Evolutionary conservation across 2,797 vertebrate genomes (phyloP).

Genomic region (Clarias fuscus): DNA sequence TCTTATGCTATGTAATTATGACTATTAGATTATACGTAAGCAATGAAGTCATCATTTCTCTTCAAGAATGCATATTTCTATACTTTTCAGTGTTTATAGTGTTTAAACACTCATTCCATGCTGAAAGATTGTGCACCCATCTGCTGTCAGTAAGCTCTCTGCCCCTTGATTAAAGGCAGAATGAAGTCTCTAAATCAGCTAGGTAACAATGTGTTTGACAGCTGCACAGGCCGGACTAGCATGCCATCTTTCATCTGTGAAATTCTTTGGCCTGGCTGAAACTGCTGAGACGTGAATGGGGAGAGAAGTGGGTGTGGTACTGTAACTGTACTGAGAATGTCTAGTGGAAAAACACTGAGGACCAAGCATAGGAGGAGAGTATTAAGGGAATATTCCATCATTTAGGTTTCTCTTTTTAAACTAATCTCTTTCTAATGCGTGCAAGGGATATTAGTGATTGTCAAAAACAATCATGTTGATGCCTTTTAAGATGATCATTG

Average conservation of each 20-base stretch:
- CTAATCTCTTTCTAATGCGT: not conserved
- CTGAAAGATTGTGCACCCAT: not conserved
- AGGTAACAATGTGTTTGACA: conserved; percentile 56
- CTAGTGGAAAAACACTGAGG: conserved; percentile 7
- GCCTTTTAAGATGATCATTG: not conserved
- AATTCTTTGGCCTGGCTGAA: conserved; percentile 23
- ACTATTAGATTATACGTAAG: not conserved
- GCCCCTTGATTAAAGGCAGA: conserved; percentile 52
- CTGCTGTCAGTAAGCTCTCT: conserved; percentile 37
- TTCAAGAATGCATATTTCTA: not conserved
- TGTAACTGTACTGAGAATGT: not conserved
- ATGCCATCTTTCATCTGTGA: conserved; percentile 45
- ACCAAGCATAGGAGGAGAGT: not conserved
- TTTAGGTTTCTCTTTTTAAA: too few species aligned
- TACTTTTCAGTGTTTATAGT: not conserved
- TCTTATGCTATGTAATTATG: not conserved
- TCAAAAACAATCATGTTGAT: not conserved
- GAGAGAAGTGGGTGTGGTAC: not conserved
- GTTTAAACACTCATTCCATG: conserved; percentile 20
- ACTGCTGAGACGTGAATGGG: conserved; percentile 1
- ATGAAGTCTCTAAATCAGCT: conserved; percentile 53
- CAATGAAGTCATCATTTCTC: not conserved
- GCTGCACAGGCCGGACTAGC: conserved; percentile 48
- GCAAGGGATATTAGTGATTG: not conserved
- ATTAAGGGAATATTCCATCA: not conserved